phyloP scores from a whole-genome alignment of 2,888 invertebrate genomes.

The Acleris emargana region DNA sequence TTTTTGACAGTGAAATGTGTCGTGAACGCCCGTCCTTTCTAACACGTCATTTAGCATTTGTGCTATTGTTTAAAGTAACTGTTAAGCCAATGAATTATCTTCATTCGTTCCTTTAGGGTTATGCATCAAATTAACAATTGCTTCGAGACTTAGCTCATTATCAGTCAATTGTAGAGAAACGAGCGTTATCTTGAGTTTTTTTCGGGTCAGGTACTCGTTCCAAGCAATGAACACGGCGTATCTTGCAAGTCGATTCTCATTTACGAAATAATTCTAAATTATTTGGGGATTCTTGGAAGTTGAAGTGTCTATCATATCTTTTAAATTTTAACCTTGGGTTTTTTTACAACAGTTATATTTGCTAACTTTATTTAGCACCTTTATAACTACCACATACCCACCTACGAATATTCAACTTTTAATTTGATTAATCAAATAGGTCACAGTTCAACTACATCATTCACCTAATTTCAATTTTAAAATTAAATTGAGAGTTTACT shows the following conservation, averaged over 20 bases:
- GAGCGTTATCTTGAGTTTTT: constrained; percentile 53
- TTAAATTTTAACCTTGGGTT: too few species aligned
- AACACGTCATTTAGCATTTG: constrained; percentile 21
- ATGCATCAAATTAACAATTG: constrained; percentile 32
- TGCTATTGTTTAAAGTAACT: constrained; percentile 27
- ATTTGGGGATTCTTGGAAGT: too few species aligned
- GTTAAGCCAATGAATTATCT: constrained; percentile 29
- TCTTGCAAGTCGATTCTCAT: constrained; percentile 26
- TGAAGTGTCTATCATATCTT: too few species aligned
- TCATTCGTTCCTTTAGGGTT: constrained; percentile 20
- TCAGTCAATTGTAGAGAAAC: constrained; percentile 46
- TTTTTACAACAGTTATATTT: too few species aligned
- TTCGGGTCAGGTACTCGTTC: constrained; percentile 60
- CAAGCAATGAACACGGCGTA: constrained; percentile 48
- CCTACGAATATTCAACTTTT: too few species aligned
- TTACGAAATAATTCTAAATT: constrained; percentile 36
- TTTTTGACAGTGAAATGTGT: constrained; percentile 36
- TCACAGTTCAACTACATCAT: background rate
- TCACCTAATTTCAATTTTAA: background rate
- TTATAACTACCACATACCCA: too few species aligned
- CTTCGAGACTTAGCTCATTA: constrained; percentile 45
- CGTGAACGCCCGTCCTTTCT: constrained; percentile 22
- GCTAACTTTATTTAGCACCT: too few species aligned
- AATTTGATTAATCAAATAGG: background rate
- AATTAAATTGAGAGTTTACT: background rate